A percentile compares a stretch with the other conserved stretches of the same genome.
These are phyloP conservation scores for Zaprionus ornatus DNA, from an alignment of 1,140 invertebrate genomes.

Conservation along the genomic window DNA sequence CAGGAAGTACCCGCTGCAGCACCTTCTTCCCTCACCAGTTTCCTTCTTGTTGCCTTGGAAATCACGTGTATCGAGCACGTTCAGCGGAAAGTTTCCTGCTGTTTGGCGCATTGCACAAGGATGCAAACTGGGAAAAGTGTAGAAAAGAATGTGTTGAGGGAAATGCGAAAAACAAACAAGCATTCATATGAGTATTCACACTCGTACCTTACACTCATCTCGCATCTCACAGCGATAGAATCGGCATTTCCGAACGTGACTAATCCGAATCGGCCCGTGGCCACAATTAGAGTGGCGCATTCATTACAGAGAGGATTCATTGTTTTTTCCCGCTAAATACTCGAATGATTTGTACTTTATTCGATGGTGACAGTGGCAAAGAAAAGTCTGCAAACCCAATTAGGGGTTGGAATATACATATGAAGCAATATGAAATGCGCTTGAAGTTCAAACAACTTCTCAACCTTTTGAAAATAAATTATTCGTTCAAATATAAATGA, in stretches of 20 bases:
- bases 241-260: conserved; percentile 44
- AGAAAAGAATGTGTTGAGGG: neutral
- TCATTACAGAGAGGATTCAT: conserved; percentile 6
- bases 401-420: neutral
- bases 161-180: neutral
- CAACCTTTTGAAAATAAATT: too few relatives aligned
- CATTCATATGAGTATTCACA: neutral
- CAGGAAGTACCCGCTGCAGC: conserved; percentile 54
- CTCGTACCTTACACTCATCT: conserved; percentile 1
- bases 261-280: conserved; percentile 40
- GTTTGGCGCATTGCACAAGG: conserved; percentile 22
- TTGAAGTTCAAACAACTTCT: neutral
- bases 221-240: neutral
- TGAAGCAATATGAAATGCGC: neutral
- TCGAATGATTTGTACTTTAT: neutral
- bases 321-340: conserved; percentile 4
- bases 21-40: neutral
- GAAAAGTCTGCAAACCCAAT: neutral
- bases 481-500: too few relatives aligned
- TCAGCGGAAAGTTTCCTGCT: conserved; percentile 36
- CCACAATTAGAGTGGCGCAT: conserved; percentile 26
- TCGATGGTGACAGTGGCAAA: neutral
- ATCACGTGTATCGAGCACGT: conserved; percentile 28
- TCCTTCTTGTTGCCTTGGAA: conserved; percentile 2
- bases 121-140: neutral